Evolutionary conservation across 2,888 invertebrate species (phyloP), one percentile per base, ranked within the genome.

Genomic region (Spialia ferax): DNA sequence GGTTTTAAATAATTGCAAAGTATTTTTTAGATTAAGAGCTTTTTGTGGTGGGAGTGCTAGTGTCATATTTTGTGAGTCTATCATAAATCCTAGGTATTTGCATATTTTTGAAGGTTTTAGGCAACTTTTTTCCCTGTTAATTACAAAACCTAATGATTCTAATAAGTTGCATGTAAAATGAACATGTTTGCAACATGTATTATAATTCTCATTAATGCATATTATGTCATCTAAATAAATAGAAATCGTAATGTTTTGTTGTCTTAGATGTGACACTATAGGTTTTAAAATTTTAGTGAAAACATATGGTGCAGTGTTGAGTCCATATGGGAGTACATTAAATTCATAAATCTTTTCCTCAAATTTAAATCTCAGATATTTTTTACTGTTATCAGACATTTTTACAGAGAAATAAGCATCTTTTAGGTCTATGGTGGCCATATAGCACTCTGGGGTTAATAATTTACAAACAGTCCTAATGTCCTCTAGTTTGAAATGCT

Each of bases 141-240:
- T 42, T 42, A 15, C 1, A 42, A 42, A 42, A 0, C 42, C 42
- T 42, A 42, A 42, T 11, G 42, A 42, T 11, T 42, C 42, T 42
- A 42, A 42, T 42, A 42, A 7, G 1, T 15, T 42, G 15, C 42
- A 42, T 42, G 15, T 42, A 15, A 42, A 15, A 15, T 42, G 6
- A 15, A 42, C 42, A 42, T 42, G 42, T 15, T 8, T 7, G 15
- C 42, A 42, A 15, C 42, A 42, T 15, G 42, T 42, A 15, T 15
- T 15, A 42, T 15, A 42, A 2, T 42, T 7, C n/a, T 42, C 42
- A 42, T 42, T 42, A 7, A 42, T 42, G 11, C 42, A 45, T 18
- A 45, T 45, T n/a, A 45, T 45, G 8, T 45, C 18, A 18, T 45
- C 45, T 45, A 45, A 45, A 45, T 45, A 45, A 45, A 45, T 45